Evolutionary conservation across 2,888 invertebrate genomes (phyloP).

Genomic region (Diaperis boleti): DNA sequence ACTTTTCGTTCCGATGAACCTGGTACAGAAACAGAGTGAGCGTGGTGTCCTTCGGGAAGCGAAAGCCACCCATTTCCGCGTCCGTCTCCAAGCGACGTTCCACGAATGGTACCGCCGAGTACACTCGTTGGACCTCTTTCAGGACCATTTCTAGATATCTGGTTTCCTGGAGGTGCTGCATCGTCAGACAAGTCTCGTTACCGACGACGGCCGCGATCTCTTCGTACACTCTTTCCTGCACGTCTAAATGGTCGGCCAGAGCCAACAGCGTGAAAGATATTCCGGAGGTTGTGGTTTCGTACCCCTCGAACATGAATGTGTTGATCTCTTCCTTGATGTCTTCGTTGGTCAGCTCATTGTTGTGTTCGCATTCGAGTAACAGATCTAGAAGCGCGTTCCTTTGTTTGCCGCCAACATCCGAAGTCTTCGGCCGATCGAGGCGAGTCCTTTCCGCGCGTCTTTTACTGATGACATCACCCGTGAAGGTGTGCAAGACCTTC

Average conservation of each 20-base stretch:
- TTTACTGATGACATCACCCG: constrained; percentile 68
- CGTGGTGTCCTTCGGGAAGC: constrained; percentile 34
- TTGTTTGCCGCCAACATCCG: background rate
- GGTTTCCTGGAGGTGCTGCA: constrained; percentile 38
- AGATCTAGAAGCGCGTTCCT: constrained; percentile 36
- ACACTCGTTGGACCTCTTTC: constrained; percentile 45
- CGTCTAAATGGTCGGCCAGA: constrained; percentile 42
- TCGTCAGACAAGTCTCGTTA: constrained; percentile 23
- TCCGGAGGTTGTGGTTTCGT: constrained; percentile 49
- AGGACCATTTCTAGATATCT: constrained; percentile 48
- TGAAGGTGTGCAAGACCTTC: constrained; percentile 66
- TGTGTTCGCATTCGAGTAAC: constrained; percentile 65
- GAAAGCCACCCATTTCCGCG: constrained; percentile 24
- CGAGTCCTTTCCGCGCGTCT: constrained; percentile 42
- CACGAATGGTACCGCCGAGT: constrained; percentile 41
- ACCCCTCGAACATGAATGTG: constrained; percentile 69
- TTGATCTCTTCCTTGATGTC: constrained; percentile 70
- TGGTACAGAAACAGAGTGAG: constrained; percentile 28
- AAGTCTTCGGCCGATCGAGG: background rate
- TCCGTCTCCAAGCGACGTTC: constrained; percentile 39
- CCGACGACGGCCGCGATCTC: constrained; percentile 43
- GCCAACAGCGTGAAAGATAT: constrained; percentile 45
- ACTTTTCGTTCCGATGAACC: constrained; percentile 30
- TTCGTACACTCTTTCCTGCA: constrained; percentile 48
- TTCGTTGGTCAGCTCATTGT: constrained; percentile 61